Base-by-base conservation (phyloP, 2,113 vertebrate genomes). In the Myotis brandtii region DNA sequence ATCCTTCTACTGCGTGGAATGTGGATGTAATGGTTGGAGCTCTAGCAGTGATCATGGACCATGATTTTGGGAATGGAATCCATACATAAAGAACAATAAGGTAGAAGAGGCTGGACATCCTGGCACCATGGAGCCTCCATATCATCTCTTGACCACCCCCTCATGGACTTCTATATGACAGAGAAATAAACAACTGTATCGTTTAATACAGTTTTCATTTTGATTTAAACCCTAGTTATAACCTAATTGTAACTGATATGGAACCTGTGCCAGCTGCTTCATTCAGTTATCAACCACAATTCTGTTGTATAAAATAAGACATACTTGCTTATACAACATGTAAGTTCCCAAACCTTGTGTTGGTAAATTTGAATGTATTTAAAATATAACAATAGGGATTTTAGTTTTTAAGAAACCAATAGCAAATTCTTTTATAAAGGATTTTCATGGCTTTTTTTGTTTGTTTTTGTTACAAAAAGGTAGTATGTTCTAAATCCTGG, bases 371-470 rank as follows among this genome's bases (percentile, higher is more conserved):
- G 50, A 93, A 93, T 30, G 66, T 85, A 85, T 73, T 88, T 88
- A 70, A 66, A 37, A 40, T 64, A 64, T 30, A 30, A 64, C 56
- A 52, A 62, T 37, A 91, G n/a, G 20, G 5, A 10, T 34, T 84
- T 64, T 56, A 86, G 40, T 86, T 82, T 82, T 87, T 77, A 93
- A 91, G 25, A 91, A 95, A 81, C 43, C 5, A 43, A 90, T 11
- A 64, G 17, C 21, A 87, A 70, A 48, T 93, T 86, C 3, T 94
- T 95, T 76, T 52, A 54, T 86, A 54, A 62, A 64, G 14, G 1
- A 86, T 77, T 82, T 86, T 34, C 27, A 37, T 52, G 9, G 77
- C 1, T 32, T n/a, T 62, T 70, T 84, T 32, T n/a, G 64, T 66
- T 66, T 66, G 12, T 50, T 69, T 16, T 86, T 92, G 52, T 77